These are phyloP conservation scores for Stercorarius parasiticus DNA, from an alignment of 2,113 vertebrate species.

Conservation along the genomic window DNA sequence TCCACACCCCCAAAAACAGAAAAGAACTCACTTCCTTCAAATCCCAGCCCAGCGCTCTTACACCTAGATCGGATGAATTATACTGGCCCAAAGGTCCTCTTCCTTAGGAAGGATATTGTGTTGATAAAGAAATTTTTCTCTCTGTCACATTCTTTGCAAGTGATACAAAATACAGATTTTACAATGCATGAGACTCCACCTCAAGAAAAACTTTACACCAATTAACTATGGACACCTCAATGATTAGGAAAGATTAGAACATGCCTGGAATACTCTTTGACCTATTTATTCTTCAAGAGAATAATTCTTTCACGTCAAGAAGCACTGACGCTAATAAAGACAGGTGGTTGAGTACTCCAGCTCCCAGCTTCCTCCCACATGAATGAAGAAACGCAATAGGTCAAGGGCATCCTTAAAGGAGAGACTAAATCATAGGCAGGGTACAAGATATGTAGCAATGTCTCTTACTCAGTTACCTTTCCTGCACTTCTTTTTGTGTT, in stretches of 20 bases:
- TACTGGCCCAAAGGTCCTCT: background rate
- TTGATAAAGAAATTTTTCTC: background rate
- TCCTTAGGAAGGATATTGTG: background rate
- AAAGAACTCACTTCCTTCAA: background rate
- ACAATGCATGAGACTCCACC: background rate
- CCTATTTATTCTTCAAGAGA: background rate
- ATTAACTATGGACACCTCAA: background rate
- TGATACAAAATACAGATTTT: background rate
- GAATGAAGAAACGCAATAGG: background rate
- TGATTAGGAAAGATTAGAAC: background rate
- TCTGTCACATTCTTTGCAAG: background rate
- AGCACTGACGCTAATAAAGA: background rate
- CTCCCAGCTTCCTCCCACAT: background rate
- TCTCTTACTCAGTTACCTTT: background rate
- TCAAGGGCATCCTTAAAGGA: background rate
- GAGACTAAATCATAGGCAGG: background rate
- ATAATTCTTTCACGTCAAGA: background rate
- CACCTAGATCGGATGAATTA: background rate
- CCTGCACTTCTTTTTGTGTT: background rate
- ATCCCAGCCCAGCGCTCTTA: background rate
- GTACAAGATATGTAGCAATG: background rate
- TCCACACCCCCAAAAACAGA: background rate
- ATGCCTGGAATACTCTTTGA: background rate
- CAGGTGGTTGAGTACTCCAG: background rate
- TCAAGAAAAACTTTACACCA: background rate